phyloP scores from a whole-genome alignment of 2,888 invertebrate genomes.

The Iselma pallidipennis region DNA sequence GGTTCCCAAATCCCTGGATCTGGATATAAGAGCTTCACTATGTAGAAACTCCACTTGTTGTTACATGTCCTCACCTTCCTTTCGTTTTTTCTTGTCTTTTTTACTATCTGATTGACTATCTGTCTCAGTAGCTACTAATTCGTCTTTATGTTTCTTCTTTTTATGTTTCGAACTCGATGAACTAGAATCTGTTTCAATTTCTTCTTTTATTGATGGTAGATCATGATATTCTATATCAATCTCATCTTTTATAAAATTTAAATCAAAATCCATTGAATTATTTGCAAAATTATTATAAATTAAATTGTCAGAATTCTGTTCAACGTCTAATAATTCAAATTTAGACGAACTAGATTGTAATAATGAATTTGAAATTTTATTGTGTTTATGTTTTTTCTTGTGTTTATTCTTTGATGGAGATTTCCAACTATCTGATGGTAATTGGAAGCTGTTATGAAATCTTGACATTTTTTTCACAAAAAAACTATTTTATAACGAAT shows the following conservation, averaged over 20 bases:
- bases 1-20: too few relatives aligned
- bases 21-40: too few relatives aligned
- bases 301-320: not conserved
- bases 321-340: not conserved
- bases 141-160: not conserved
- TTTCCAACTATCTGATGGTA: too few relatives aligned
- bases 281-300: too few relatives aligned
- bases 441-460: too few relatives aligned
- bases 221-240: not conserved
- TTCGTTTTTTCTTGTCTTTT: not conserved
- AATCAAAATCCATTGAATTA: not conserved
- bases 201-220: not conserved
- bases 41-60: too few relatives aligned
- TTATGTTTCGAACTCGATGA: not conserved
- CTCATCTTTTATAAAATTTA: not conserved
- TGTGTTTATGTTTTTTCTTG: not conserved
- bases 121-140: not conserved
- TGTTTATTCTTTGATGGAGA: not conserved
- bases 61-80: not conserved
- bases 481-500: too few relatives aligned
- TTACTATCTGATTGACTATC: not conserved
- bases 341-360: not conserved
- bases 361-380: not conserved
- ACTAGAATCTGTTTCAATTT: not conserved
- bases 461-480: too few relatives aligned